Conservation (phyloP, 1,140 invertebrate genomes). For the Drosophila parvula region DNA sequence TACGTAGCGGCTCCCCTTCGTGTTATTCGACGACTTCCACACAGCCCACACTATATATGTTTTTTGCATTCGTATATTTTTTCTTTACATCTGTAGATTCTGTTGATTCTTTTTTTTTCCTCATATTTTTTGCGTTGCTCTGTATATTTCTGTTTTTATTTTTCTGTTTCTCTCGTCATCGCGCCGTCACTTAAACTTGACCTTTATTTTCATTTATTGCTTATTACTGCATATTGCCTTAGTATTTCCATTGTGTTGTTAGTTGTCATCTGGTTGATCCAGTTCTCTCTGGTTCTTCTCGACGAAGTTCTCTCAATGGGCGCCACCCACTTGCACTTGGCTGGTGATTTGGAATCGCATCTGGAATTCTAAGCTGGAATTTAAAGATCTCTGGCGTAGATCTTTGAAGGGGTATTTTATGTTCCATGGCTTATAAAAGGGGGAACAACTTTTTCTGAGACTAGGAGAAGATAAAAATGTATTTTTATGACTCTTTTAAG, state of each 20-base stretch:
- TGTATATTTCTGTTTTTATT: conserved; percentile 13
- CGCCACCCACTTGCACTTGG: conserved; percentile 47
- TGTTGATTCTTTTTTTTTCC: conserved; percentile 6
- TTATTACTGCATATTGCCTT: conserved; percentile 64
- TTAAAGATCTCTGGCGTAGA: neutral
- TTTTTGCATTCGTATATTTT: conserved; percentile 23
- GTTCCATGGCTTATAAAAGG: neutral
- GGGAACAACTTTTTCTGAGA: neutral
- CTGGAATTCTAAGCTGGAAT: neutral
- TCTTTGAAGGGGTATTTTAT: neutral
- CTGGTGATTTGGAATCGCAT: neutral
- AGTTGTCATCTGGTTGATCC: conserved; percentile 44
- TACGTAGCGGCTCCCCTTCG: conserved; percentile 16
- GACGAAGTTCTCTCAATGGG: conserved; percentile 37
- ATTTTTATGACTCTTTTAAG: neutral
- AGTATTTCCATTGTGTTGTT: conserved; percentile 43
- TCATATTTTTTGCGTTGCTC: conserved; percentile 2
- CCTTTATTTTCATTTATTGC: conserved; percentile 76
- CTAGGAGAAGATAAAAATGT: neutral
- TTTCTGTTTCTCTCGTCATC: conserved; percentile 31
- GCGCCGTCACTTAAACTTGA: conserved; percentile 72
- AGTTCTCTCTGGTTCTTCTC: conserved; percentile 49
- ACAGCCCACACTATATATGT: conserved; percentile 28
- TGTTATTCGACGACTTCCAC: conserved; percentile 19
- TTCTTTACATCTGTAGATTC: conserved; percentile 38